Evolutionary conservation across 2,797 vertebrate genomes (phyloP).

Genomic region (Artibeus jamaicensis): DNA sequence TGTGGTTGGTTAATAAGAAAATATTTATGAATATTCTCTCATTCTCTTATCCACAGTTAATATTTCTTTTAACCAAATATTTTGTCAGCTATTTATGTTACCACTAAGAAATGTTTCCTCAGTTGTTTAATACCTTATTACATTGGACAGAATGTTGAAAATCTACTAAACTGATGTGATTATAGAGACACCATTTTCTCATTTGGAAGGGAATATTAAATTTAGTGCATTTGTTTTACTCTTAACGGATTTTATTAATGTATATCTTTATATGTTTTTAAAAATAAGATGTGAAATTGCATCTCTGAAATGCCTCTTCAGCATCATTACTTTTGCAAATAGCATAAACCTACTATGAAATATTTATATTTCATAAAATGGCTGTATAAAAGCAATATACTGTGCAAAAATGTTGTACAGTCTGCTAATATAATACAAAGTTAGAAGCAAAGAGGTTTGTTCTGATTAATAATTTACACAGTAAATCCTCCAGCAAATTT

Average conservation of each 20-base stretch:
- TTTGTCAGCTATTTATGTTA: neutral
- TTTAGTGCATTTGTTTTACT: neutral
- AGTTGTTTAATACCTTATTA: neutral
- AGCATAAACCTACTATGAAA: neutral
- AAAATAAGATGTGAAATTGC: neutral
- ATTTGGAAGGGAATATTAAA: neutral
- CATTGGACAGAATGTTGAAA: neutral
- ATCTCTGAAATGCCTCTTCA: neutral
- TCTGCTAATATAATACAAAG: neutral
- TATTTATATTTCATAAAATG: neutral
- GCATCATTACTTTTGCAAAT: neutral
- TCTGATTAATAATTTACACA: conserved; percentile 13
- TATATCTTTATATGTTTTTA: neutral
- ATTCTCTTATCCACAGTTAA: too few species aligned
- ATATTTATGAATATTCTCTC: too few species aligned
- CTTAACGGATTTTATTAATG: neutral
- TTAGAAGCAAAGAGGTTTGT: neutral
- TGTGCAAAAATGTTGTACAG: neutral
- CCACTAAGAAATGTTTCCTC: neutral
- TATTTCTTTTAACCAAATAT: neutral
- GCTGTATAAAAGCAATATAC: neutral
- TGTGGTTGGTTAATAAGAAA: too few species aligned
- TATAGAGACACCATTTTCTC: neutral
- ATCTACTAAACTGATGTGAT: neutral
- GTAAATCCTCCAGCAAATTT: neutral